phyloP scores from a whole-genome alignment of 2,888 invertebrate species.

The Abrostola triplasia region DNA sequence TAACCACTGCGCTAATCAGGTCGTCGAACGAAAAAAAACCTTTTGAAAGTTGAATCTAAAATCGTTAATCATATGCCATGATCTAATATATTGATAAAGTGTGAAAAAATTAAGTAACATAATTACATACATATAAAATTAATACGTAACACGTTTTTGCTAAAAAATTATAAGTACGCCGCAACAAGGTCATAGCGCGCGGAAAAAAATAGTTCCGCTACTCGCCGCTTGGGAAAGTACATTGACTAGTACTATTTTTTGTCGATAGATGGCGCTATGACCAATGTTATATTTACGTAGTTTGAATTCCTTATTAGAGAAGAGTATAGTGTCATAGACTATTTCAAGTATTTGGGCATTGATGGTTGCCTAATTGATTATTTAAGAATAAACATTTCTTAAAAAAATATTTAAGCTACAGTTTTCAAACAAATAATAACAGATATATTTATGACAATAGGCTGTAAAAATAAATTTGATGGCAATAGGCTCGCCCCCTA shows the following conservation, averaged over 20 bases:
- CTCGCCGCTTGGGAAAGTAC: slow-evolving; percentile 12
- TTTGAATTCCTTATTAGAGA: not conserved
- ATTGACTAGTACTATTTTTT: not conserved
- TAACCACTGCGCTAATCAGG: too few species aligned
- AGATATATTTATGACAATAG: too few species aligned
- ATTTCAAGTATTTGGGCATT: too few species aligned
- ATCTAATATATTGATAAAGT: not conserved
- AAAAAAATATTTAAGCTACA: too few species aligned
- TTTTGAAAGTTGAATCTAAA: not conserved
- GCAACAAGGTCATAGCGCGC: slow-evolving; percentile 15
- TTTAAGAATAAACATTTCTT: too few species aligned
- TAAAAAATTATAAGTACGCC: slow-evolving; percentile 3
- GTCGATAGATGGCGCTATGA: slow-evolving; percentile 27
- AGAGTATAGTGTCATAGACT: too few species aligned
- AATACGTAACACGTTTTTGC: not conserved
- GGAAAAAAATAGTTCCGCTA: slow-evolving; percentile 23
- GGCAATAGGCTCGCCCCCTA: too few species aligned
- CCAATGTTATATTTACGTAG: not conserved
- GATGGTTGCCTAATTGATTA: too few species aligned
- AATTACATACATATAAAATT: not conserved
- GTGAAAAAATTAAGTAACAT: slow-evolving; percentile 12
- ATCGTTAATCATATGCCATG: slow-evolving; percentile 14
- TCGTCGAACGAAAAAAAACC: too few species aligned
- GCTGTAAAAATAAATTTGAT: too few species aligned
- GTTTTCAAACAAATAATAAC: too few species aligned